phyloP scores from a whole-genome alignment of 2,797 vertebrate genomes.

The Falco concolor region DNA sequence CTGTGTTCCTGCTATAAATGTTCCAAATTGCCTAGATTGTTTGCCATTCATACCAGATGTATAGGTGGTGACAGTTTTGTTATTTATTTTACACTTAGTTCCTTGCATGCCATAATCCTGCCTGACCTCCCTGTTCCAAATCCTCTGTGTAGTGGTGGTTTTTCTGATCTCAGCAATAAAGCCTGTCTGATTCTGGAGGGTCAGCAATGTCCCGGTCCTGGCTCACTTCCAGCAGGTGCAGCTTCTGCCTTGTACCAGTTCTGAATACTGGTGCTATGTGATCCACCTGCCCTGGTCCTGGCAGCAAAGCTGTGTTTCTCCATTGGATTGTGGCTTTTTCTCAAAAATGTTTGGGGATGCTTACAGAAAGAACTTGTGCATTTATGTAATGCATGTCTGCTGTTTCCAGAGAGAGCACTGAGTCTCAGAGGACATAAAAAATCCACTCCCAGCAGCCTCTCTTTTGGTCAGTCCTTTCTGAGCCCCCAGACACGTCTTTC shows the following conservation, averaged over 20 bases:
- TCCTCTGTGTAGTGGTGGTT: accelerated
- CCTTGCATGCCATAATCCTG: not conserved
- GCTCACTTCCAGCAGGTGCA: not conserved
- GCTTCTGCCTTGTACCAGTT: not conserved
- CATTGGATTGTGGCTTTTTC: not conserved
- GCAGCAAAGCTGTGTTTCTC: not conserved
- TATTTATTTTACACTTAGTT: not conserved
- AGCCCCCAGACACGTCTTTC: not conserved
- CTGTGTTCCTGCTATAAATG: not conserved
- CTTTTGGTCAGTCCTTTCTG: not conserved
- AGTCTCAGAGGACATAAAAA: not conserved
- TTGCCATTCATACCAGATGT: not conserved
- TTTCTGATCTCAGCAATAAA: not conserved
- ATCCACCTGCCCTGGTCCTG: not conserved
- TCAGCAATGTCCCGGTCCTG: not conserved
- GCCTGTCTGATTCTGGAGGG: not conserved
- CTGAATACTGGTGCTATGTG: not conserved
- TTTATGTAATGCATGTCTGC: not conserved
- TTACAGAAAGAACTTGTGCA: not conserved
- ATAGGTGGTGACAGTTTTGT: not conserved
- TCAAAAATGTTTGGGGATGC: not conserved
- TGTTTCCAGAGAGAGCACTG: not conserved
- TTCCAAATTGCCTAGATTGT: not conserved
- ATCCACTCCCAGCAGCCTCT: not conserved
- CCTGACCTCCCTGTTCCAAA: not conserved